phyloP scores from a whole-genome alignment of 64 coral and sea anemone genomes.

The Pocillopora verrucosa region DNA sequence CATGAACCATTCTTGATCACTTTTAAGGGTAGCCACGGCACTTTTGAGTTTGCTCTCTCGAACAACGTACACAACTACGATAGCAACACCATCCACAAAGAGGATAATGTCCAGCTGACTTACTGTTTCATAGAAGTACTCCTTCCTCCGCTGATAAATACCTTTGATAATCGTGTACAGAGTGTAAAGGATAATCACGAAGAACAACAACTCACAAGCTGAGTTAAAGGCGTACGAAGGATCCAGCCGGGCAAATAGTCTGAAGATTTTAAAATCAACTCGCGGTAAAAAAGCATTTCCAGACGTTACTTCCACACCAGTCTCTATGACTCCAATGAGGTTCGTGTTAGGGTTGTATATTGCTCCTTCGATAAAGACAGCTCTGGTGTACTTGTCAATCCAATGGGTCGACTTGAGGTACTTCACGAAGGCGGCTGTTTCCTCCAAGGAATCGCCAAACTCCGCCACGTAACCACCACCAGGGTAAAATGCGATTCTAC shows the following conservation, averaged over 20 bases:
- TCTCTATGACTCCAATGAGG: slow-evolving; percentile 7
- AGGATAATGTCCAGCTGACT: slow-evolving; percentile 8
- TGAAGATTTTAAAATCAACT: slow-evolving; percentile 16
- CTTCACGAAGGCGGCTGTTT: neutral
- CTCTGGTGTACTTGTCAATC: slow-evolving; percentile 33
- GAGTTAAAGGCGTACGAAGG: neutral
- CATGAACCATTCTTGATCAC: slow-evolving; percentile 14
- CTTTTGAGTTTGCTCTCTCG: neutral
- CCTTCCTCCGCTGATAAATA: neutral
- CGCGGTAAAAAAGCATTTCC: neutral
- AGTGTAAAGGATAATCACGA: slow-evolving; percentile 2
- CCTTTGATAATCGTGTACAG: slow-evolving; percentile 5
- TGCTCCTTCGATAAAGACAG: slow-evolving; percentile 24
- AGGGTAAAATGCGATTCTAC: slow-evolving; percentile 7
- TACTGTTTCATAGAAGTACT: neutral
- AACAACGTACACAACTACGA: neutral
- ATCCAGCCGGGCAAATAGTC: slow-evolving; percentile 13
- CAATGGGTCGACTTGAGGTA: slow-evolving; percentile 7
- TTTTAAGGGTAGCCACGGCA: neutral
- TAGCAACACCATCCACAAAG: slow-evolving; percentile 1
- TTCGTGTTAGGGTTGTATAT: slow-evolving; percentile 24
- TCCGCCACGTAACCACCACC: slow-evolving; percentile 22
- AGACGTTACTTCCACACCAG: neutral
- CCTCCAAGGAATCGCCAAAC: slow-evolving; percentile 1
- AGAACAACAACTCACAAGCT: slow-evolving; percentile 9